These are phyloP conservation scores for Haliclona indistincta DNA, from an alignment of 37 sponge, comb jelly and placozoan species.

Conservation along the genomic window DNA sequence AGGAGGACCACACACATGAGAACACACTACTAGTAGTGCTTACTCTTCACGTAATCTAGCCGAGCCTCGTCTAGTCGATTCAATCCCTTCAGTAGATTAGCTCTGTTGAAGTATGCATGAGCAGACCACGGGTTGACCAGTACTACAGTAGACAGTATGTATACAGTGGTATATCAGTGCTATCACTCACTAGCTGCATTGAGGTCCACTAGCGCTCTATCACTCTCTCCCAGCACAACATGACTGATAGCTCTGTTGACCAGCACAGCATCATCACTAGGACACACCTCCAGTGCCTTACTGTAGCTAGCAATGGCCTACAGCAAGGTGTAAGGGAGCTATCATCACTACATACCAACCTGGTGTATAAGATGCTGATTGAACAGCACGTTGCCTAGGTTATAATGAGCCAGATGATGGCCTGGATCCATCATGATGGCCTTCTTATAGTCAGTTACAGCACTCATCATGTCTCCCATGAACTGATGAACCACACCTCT, in stretches of 20 bases:
- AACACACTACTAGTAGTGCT: not conserved
- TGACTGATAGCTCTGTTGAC: constrained; percentile 70
- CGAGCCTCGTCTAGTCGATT: constrained; percentile 61
- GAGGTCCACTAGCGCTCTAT: constrained; percentile 73
- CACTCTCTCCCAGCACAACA: constrained; percentile 50
- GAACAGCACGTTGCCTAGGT: constrained; percentile 87
- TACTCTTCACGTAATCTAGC: constrained; percentile 80
- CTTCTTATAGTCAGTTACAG: constrained; percentile 77
- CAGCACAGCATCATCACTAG: constrained; percentile 40
- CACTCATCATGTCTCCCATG: constrained; percentile 68
- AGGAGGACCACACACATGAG: not conserved
- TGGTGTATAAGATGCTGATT: constrained; percentile 67
- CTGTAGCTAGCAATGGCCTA: constrained; percentile 57
- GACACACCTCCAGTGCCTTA: constrained; percentile 43
- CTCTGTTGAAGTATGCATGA: constrained; percentile 91
- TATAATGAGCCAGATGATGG: constrained; percentile 86
- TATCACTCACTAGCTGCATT: constrained; percentile 34
- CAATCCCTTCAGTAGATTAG: constrained; percentile 59
- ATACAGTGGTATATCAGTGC: not conserved
- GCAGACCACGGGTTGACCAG: constrained; percentile 70
- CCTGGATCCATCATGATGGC: constrained; percentile 70
- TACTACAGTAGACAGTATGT: constrained; percentile 21
- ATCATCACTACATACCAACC: constrained; percentile 15
- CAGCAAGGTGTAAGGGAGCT: not conserved
- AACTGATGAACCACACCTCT: constrained; percentile 83